phyloP scores from a whole-genome alignment of 1,140 invertebrate species.

The Trichonephila clavata region DNA sequence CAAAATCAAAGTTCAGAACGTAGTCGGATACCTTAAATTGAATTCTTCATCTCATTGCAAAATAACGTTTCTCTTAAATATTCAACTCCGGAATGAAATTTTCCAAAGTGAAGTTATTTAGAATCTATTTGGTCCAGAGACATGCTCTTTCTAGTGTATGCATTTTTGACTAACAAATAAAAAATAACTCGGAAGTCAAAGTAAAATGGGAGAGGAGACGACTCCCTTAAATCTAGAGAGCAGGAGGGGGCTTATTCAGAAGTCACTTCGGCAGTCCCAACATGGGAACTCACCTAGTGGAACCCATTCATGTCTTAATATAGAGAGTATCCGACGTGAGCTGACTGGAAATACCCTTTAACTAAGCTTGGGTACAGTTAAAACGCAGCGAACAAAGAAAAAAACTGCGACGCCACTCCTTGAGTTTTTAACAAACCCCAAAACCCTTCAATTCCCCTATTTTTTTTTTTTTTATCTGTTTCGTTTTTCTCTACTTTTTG shows the following conservation, averaged over 20 bases:
- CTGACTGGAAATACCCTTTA: constrained; percentile 29
- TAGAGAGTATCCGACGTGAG: constrained; percentile 56
- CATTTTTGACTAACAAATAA: neutral
- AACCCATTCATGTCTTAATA: constrained; percentile 64
- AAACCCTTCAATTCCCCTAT: constrained; percentile 71
- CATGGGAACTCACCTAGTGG: constrained; percentile 3
- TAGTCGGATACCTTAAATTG: too few species aligned
- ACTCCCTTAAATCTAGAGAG: neutral
- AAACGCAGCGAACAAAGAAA: constrained; percentile 45
- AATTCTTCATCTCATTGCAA: too few species aligned
- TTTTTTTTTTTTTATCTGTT: constrained; percentile 6
- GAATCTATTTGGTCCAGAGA: neutral
- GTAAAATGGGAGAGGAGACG: neutral
- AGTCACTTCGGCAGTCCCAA: constrained; percentile 23
- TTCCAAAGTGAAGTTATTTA: neutral
- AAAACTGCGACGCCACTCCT: constrained; percentile 56
- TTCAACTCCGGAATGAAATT: neutral
- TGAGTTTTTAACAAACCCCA: constrained; percentile 75
- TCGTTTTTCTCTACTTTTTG: neutral
- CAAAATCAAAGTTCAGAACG: too few species aligned
- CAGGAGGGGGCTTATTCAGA: constrained; percentile 15
- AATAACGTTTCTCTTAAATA: neutral
- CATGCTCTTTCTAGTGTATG: neutral
- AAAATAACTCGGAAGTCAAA: neutral
- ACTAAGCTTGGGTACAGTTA: constrained; percentile 40